phyloP scores from a whole-genome alignment of 1,140 invertebrate genomes.

The Eupeodes corollae region DNA sequence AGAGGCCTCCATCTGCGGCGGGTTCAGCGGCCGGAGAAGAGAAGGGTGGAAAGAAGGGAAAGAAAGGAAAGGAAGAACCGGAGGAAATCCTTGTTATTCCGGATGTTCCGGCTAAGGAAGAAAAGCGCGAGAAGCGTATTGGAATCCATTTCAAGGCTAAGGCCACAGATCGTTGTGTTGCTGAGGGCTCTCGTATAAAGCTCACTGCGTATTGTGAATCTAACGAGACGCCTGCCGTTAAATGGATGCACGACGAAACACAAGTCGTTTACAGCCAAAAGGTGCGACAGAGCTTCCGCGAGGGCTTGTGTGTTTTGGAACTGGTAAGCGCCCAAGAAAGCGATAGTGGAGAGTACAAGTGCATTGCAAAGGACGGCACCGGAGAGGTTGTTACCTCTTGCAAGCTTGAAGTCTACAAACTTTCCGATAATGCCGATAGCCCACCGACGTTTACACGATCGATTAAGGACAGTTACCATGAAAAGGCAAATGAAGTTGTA shows the following conservation, averaged over 20 bases:
- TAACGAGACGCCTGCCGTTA: slow-evolving; percentile 51
- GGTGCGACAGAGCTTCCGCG: slow-evolving; percentile 44
- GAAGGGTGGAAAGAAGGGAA: slow-evolving; percentile 11
- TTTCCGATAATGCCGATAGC: slow-evolving; percentile 30
- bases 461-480: slow-evolving; percentile 51
- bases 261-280: slow-evolving; percentile 35
- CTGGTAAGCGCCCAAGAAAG: slow-evolving; percentile 43
- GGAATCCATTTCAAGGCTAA: slow-evolving; percentile 33
- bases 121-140: slow-evolving; percentile 33
- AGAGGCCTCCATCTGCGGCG: slow-evolving; percentile 16
- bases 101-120: slow-evolving; percentile 26
- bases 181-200: slow-evolving; percentile 61
- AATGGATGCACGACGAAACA: slow-evolving; percentile 63
- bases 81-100: slow-evolving; percentile 21
- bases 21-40: slow-evolving; percentile 6
- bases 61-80: slow-evolving; percentile 22
- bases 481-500: slow-evolving; percentile 57
- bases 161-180: slow-evolving; percentile 62
- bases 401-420: slow-evolving; percentile 25
- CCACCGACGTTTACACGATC: slow-evolving; percentile 35
- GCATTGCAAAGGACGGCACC: slow-evolving; percentile 47
- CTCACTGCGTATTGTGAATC: slow-evolving; percentile 78
- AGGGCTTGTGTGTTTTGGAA: slow-evolving; percentile 51
- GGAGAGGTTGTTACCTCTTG: slow-evolving; percentile 28
- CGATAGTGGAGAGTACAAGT: slow-evolving; percentile 54